Conservation (phyloP, 2,888 invertebrate species). For the Aleiodes alternator region DNA sequence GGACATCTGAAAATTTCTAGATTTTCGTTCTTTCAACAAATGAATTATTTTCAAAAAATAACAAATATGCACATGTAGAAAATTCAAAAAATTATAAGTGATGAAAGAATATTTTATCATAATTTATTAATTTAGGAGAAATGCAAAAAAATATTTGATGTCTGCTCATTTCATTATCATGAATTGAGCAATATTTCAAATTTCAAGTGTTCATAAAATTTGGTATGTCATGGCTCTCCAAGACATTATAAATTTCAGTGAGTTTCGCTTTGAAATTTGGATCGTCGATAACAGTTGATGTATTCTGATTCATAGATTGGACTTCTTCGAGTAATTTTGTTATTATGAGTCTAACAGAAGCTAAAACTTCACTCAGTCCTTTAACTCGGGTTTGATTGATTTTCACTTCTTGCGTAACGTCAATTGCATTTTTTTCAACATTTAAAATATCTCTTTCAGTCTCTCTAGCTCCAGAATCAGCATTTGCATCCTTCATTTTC, state of each 20-base stretch:
- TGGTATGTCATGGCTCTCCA: conserved; percentile 35
- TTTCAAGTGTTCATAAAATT: conserved; percentile 32
- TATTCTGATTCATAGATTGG: not conserved
- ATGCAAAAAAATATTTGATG: too few species aligned
- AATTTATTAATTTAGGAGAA: too few species aligned
- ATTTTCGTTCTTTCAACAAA: too few species aligned
- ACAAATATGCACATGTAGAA: too few species aligned
- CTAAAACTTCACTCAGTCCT: conserved; percentile 79
- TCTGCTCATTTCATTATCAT: too few species aligned
- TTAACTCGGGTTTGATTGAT: conserved; percentile 78
- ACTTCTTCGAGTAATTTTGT: conserved; percentile 63
- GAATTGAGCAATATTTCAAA: too few species aligned
- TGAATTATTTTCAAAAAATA: too few species aligned
- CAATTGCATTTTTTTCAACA: conserved; percentile 76
- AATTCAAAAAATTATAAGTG: too few species aligned
- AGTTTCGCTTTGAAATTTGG: conserved; percentile 37
- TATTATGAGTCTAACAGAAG: conserved; percentile 76
- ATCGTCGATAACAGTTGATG: conserved; percentile 33
- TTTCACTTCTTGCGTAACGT: conserved; percentile 75
- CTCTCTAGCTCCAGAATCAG: conserved; percentile 63
- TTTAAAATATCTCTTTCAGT: conserved; percentile 79
- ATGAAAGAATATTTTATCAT: too few species aligned
- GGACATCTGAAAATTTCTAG: too few species aligned
- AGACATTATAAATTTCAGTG: conserved; percentile 33
- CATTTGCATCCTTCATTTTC: conserved; percentile 58